A percentile compares a stretch with the other conserved stretches of the same genome.
phyloP scores from a whole-genome alignment of 64 coral and sea anemone species.

The Montipora efflorescens region DNA sequence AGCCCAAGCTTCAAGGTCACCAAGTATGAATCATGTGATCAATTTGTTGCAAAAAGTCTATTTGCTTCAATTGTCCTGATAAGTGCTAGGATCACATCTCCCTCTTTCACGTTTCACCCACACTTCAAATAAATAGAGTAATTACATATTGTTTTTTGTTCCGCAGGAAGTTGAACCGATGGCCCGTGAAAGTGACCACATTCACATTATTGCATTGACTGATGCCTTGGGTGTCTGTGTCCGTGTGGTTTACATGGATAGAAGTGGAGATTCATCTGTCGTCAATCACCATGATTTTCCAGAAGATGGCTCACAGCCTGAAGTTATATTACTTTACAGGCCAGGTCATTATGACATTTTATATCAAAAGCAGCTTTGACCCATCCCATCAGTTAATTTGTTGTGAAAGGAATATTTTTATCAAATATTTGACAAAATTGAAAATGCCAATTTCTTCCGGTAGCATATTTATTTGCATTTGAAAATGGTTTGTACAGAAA shows the following conservation, averaged over 20 bases:
- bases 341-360: slow-evolving; percentile 98
- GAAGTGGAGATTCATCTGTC: slow-evolving; percentile 73
- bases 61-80: no score
- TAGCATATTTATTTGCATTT: slow-evolving; percentile 51
- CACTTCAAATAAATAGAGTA: background rate
- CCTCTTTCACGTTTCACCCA: no score
- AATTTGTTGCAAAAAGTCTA: no score
- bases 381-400: background rate
- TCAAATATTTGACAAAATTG: background rate
- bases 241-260: slow-evolving; percentile 92
- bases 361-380: slow-evolving; percentile 75
- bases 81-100: no score
- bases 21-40: no score
- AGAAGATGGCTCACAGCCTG: slow-evolving; percentile 79
- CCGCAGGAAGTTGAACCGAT: slow-evolving; percentile 96
- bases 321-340: slow-evolving; percentile 80
- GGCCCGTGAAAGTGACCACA: slow-evolving; percentile 94
- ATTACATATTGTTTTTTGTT: background rate
- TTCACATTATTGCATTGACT: slow-evolving; percentile 91
- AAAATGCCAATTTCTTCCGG: background rate
- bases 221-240: slow-evolving; percentile 89
- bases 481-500: slow-evolving; percentile 48
- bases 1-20: no score
- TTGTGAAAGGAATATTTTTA: slow-evolving; percentile 10
- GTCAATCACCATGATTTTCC: slow-evolving; percentile 99